phyloP scores from a whole-genome alignment of 2,888 invertebrate genomes.

The Rhagium mordax region DNA sequence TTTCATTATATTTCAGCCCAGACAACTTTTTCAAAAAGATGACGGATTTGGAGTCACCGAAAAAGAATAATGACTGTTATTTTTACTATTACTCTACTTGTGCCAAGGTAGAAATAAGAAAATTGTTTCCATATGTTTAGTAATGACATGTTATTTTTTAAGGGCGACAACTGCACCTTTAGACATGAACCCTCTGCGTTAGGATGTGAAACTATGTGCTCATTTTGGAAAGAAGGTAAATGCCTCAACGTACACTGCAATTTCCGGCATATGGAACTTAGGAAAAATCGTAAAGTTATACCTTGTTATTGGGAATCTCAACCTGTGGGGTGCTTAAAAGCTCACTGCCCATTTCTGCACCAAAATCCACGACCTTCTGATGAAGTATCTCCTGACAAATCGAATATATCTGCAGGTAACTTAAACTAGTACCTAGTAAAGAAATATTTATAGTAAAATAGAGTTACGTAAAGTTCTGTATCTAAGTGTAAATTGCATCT shows the following conservation, averaged over 20 bases:
- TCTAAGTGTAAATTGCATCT: no score
- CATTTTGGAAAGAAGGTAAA: constrained; percentile 87
- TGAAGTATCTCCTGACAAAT: constrained; percentile 49
- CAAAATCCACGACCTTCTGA: constrained; percentile 67
- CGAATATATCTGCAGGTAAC: constrained; percentile 40
- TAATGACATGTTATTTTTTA: constrained; percentile 42
- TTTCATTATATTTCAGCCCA: constrained; percentile 61
- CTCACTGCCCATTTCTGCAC: constrained; percentile 89
- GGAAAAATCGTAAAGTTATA: constrained; percentile 86
- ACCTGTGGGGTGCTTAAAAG: constrained; percentile 88
- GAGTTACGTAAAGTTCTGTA: no score
- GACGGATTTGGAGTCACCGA: constrained; percentile 78
- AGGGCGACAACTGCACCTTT: constrained; percentile 87
- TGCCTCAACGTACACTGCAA: constrained; percentile 85
- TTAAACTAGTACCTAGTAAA: neutral
- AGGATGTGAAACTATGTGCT: constrained; percentile 86
- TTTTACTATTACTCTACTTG: constrained; percentile 92
- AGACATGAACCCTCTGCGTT: constrained; percentile 89
- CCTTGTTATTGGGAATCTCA: constrained; percentile 92
- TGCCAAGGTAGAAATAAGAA: constrained; percentile 78
- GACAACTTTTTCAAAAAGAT: constrained; percentile 71
- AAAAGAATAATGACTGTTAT: constrained; percentile 89
- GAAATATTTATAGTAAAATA: no score
- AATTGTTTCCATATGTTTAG: constrained; percentile 44
- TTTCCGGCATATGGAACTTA: constrained; percentile 88